Evolutionary conservation across 1,140 invertebrate species (phyloP).

Genomic region (Calephelis nemesis): DNA sequence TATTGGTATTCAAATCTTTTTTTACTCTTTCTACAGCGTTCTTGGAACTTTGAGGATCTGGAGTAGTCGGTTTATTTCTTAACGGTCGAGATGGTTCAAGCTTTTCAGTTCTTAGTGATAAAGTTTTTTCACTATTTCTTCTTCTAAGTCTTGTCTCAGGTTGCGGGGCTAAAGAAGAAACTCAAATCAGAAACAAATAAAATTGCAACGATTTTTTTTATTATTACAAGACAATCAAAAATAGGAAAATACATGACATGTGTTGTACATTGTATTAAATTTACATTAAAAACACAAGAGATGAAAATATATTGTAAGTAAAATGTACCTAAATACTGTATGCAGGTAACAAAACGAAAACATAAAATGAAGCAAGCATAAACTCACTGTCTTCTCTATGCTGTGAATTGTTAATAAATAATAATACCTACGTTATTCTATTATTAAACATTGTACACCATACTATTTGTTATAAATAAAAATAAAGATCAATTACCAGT

Average conservation of each 20-base stretch:
- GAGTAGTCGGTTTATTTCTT: slow-evolving; percentile 42
- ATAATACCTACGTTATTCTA: slow-evolving; percentile 3
- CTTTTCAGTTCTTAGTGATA: slow-evolving; percentile 40
- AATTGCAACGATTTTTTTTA: too few relatives aligned
- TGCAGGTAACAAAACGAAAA: background rate
- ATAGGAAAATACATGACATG: too few relatives aligned
- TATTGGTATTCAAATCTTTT: slow-evolving; percentile 50
- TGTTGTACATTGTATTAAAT: too few relatives aligned
- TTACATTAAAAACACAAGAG: background rate
- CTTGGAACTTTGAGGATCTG: slow-evolving; percentile 39
- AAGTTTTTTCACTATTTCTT: slow-evolving; percentile 31
- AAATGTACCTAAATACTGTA: background rate
- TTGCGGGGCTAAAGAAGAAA: slow-evolving; percentile 33
- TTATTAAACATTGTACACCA: background rate
- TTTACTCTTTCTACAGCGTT: slow-evolving; percentile 35
- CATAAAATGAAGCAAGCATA: too few relatives aligned
- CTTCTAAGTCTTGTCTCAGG: slow-evolving; percentile 42
- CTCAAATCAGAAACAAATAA: background rate
- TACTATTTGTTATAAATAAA: slow-evolving; percentile 7
- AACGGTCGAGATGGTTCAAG: slow-evolving; percentile 50
- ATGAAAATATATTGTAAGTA: background rate
- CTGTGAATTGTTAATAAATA: slow-evolving; percentile 6
- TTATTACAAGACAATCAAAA: too few relatives aligned
- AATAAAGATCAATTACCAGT: slow-evolving; percentile 46
- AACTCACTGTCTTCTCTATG: background rate